Percentiles rank a stretch among this genome's conserved stretches.
Conservation (phyloP, 1,140 invertebrate species). For the Drosophila trapezifrons region DNA sequence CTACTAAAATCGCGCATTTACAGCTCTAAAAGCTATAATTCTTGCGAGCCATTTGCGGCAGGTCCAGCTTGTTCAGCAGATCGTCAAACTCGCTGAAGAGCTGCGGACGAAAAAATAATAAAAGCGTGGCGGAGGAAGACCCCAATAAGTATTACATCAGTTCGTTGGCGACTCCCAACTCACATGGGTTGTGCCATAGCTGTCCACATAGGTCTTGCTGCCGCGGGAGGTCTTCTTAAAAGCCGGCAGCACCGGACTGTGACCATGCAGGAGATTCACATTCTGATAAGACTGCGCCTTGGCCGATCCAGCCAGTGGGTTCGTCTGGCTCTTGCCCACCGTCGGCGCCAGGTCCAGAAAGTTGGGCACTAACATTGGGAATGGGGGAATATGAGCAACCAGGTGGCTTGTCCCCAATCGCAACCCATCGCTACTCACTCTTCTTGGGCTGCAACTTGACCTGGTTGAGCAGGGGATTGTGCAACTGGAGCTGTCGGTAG, state of each 20-base stretch:
- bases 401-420: neutral
- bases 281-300: constrained; percentile 80
- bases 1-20: constrained; percentile 14
- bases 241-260: constrained; percentile 53
- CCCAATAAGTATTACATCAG: constrained; percentile 13
- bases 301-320: constrained; percentile 45
- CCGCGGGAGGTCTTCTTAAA: constrained; percentile 70
- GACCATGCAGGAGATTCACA: constrained; percentile 72
- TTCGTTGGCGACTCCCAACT: constrained; percentile 21
- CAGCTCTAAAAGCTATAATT: constrained; percentile 57
- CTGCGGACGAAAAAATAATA: constrained; percentile 45
- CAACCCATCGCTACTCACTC: constrained; percentile 47
- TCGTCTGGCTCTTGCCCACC: constrained; percentile 63
- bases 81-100: constrained; percentile 81
- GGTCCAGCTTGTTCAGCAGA: constrained; percentile 74
- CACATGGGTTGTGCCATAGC: constrained; percentile 75
- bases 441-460: constrained; percentile 80
- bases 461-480: constrained; percentile 80
- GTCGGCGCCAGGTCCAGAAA: constrained; percentile 73
- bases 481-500: constrained; percentile 75
- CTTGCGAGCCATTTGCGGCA: constrained; percentile 61
- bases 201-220: constrained; percentile 77
- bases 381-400: constrained; percentile 1
- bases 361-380: constrained; percentile 57
- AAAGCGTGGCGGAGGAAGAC: neutral